Conservation (phyloP, 2,797 vertebrate genomes). For the Micromesistius poutassou region DNA sequence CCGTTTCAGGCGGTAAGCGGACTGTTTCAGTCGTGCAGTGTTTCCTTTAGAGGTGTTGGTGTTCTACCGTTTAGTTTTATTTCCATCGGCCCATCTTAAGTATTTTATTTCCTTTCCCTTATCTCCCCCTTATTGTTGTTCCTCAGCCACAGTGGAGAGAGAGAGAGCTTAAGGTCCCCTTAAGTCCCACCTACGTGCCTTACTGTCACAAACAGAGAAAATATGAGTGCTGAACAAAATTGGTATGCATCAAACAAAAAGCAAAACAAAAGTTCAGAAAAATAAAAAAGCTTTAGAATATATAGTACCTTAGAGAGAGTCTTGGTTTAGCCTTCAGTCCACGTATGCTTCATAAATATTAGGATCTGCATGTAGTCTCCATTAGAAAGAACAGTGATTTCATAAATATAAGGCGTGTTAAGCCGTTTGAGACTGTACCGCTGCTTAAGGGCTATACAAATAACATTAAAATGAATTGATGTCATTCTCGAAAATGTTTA, state of each 20-base stretch:
- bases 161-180: neutral
- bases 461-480: too few relatives aligned
- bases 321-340: neutral
- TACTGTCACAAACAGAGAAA: neutral
- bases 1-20: conserved; percentile 39
- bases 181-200: too few relatives aligned
- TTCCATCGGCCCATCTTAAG: conserved; percentile 27
- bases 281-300: neutral
- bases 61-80: conserved; percentile 35
- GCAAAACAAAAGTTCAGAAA: neutral
- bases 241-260: neutral
- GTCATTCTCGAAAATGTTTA: neutral
- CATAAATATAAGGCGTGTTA: neutral
- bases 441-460: too few relatives aligned
- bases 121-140: conserved; percentile 5
- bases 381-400: neutral
- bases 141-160: neutral
- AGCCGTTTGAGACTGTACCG: too few relatives aligned
- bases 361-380: neutral
- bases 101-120: conserved; percentile 13
- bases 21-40: conserved; percentile 36
- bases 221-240: too few relatives aligned
- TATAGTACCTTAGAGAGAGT: neutral
- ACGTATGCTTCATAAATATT: neutral
- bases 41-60: conserved; percentile 34